These are phyloP conservation scores for Uloborus diversus DNA, from an alignment of 1,140 invertebrate genomes.

Conservation along the genomic window DNA sequence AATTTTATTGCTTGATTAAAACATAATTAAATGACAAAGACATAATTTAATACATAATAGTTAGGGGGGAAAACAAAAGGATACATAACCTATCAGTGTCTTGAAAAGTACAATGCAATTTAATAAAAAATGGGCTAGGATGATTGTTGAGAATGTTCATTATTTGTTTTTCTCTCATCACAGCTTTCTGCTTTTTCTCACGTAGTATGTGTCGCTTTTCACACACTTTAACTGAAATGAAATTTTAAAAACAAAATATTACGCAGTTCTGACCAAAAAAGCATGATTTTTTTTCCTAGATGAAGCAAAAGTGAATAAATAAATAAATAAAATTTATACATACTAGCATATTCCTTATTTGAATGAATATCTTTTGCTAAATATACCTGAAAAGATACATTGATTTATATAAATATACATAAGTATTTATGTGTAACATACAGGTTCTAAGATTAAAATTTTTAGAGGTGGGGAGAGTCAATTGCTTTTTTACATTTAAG, in stretches of 20 bases:
- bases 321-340: too few species aligned
- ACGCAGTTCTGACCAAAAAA: too few species aligned
- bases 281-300: too few species aligned
- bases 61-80: slow-evolving; percentile 62
- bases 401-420: slow-evolving; percentile 6
- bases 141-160: slow-evolving; percentile 77
- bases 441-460: too few species aligned
- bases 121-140: slow-evolving; percentile 83
- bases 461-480: too few species aligned
- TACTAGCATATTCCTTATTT: slow-evolving; percentile 91
- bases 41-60: slow-evolving; percentile 48
- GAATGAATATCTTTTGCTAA: slow-evolving; percentile 90
- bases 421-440: slow-evolving; percentile 17
- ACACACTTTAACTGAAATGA: slow-evolving; percentile 90
- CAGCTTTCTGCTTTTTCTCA: slow-evolving; percentile 92
- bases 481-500: too few species aligned
- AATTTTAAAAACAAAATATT: not conserved
- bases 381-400: slow-evolving; percentile 74
- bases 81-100: slow-evolving; percentile 87
- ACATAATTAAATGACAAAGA: slow-evolving; percentile 28
- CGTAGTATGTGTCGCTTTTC: slow-evolving; percentile 91
- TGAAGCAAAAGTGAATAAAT: too few species aligned
- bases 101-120: slow-evolving; percentile 96
- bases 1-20: too few species aligned
- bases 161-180: slow-evolving; percentile 92